These are phyloP conservation scores for Mormyrus iriodes DNA, from an alignment of 2,113 vertebrate species.

Conservation along the genomic window DNA sequence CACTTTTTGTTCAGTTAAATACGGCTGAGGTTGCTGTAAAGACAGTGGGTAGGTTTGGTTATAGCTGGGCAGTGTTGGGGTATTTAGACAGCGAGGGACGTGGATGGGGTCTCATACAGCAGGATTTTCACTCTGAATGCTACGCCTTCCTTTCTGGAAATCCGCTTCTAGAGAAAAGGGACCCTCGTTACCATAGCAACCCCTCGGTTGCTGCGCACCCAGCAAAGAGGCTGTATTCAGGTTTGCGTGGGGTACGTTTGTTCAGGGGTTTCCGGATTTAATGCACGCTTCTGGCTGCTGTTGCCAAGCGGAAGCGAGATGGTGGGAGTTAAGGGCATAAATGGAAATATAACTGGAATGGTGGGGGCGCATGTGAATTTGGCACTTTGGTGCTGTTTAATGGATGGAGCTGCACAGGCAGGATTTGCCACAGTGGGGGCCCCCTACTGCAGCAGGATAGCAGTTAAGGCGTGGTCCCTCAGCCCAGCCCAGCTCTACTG, in stretches of 20 bases:
- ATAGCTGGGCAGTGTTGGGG: neutral
- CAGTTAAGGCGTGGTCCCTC: neutral
- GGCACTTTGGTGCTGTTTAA: neutral
- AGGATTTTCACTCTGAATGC: neutral
- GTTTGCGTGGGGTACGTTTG: neutral
- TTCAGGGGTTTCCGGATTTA: conserved; percentile 1
- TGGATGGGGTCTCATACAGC: neutral
- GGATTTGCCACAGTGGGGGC: neutral
- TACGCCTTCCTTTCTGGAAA: neutral
- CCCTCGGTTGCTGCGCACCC: neutral
- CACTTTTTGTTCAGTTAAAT: neutral
- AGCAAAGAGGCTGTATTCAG: neutral
- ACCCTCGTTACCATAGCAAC: conserved; percentile 8
- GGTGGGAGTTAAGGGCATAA: neutral
- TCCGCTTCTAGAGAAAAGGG: conserved; percentile 5
- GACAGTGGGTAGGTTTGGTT: neutral
- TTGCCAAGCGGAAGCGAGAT: neutral
- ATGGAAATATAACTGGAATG: neutral
- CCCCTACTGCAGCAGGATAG: neutral
- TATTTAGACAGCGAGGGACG: neutral
- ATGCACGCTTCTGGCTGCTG: neutral
- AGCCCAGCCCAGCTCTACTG: neutral
- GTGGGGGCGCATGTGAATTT: neutral
- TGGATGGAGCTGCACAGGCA: neutral
- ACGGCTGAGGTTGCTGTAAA: neutral